Base-by-base conservation (phyloP, 2,113 vertebrate genomes). In the Tupaia chinensis region DNA sequence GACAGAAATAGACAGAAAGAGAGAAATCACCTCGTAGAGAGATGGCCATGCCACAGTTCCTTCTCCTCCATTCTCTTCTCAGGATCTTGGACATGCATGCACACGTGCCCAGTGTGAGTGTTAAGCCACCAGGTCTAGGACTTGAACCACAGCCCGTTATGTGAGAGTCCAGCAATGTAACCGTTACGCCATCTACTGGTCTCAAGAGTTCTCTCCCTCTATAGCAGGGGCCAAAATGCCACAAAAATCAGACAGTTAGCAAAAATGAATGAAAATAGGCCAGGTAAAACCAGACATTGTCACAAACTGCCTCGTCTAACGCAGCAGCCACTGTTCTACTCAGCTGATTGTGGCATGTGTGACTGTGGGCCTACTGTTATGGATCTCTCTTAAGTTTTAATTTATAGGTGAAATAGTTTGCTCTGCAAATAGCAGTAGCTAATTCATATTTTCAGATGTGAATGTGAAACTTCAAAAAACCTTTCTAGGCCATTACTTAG, bases 351-450 rank as follows among this genome's bases (percentile, higher is more conserved):
- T 79, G 63, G 56, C 58, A 10, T 94, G 11, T 72, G 80, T 69
- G 16, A 60, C 91, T 88, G 3, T 80, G 91, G 79, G 44, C n/a
- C 12, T 19, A n/a, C 2, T 91, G 44, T 65, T 90, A 66, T 15
- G 81, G 44, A 74, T 78, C 20, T 60, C 73, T 96, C 92, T 68
- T 85, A 87, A 91, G 27, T 90, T 83, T 84, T 73, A 74, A 79
- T 89, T 84, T 95, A 27, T 86, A 9, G 79, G 29, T 87, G 15
- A 95, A 83, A 58, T 87, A 76, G 78, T 90, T 96, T 93, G 44
- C 66, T 97, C 94, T 87, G 23, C 70, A 93, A 95, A 73, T 87
- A 94, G 88, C 69, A 29, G 32, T 58, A 96, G 3, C n/a, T 87
- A 85, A 76, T 78, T 92, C 34, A 93, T 23, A 92, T 93, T 93